Percentiles rank a stretch among this genome's conserved stretches.
These are phyloP conservation scores for Neuroscelio doddi DNA, from an alignment of 2,888 invertebrate genomes.

Conservation along the genomic window DNA sequence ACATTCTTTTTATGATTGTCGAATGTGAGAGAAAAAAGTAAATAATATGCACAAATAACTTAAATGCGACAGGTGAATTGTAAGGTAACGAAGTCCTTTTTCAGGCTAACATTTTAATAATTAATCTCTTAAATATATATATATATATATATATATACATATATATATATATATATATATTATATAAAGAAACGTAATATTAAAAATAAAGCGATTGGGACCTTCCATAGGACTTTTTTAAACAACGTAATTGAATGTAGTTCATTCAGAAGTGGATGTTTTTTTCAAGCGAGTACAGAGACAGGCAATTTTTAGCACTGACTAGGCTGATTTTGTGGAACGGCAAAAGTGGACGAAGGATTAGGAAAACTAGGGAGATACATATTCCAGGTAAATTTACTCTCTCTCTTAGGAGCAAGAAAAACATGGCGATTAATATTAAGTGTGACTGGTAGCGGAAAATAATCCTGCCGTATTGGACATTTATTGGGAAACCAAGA, in stretches of 20 bases:
- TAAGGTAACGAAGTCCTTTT: background rate
- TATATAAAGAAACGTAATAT: conserved; percentile 25
- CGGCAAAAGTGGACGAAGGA: background rate
- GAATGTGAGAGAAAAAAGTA: conserved; percentile 32
- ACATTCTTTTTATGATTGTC: conserved; percentile 8
- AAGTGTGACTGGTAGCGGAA: conserved; percentile 24
- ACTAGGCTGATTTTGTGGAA: conserved; percentile 3
- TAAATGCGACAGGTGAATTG: conserved; percentile 17
- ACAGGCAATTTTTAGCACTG: conserved; percentile 1
- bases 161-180: conserved; percentile 23
- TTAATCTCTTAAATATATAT: no score
- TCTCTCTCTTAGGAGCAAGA: conserved; percentile 14
- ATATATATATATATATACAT: conserved; percentile 9
- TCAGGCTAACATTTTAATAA: no score
- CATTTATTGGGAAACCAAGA: conserved; percentile 12
- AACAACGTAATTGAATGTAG: conserved; percentile 30
- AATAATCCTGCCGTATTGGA: conserved; percentile 9
- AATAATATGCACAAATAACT: conserved; percentile 55
- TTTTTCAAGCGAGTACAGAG: background rate
- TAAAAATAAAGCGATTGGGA: conserved; percentile 56
- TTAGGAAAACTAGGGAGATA: background rate
- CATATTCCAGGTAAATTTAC: background rate
- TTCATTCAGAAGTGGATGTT: background rate
- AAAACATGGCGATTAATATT: conserved; percentile 42
- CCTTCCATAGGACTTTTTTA: conserved; percentile 56